Evolutionary conservation across 1,140 invertebrate species (phyloP), one percentile per base, ranked within the genome.

Genomic region (Saxidomus purpurata): DNA sequence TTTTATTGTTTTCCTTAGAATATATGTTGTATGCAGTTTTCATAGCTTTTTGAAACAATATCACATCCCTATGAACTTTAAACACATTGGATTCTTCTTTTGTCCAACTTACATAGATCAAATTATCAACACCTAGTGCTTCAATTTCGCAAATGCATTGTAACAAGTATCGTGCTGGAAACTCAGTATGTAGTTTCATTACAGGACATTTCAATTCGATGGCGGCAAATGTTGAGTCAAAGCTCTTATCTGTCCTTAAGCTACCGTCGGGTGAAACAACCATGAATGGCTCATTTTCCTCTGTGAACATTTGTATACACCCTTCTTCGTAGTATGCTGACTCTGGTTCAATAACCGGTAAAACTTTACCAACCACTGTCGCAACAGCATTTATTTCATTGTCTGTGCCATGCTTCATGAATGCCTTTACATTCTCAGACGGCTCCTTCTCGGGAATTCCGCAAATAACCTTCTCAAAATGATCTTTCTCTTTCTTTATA

Each of bases 391-490:
- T 89, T 67, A 40, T 71, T 67, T 80, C 81, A 55, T 71, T 88
- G 69, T 67, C 74, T 40, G 8, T 52, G 49, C 22, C 71, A 74
- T 69, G 47, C 43, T 84, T 3, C 77, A 91, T 91, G 11, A 67
- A 55, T 0, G 38, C 4, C 71, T 82, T 69, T 31, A 49, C n/a
- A 22, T 69, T 22, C 34, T 36, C 34, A 8, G 77, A 69, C 13
- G 63, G 34, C 67, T 91, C 82, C 25, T 77, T 49, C 28, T 82
- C 74, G 15, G 79, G 52, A 15, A 87, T n/a, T 38, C 59, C 63
- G 49, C 90, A 89, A 47, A 87, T 31, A 36, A 82, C 85, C 34
- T 67, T 82, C 87, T 91, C 87, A 40, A 89, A 89, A 74, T 89
- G 82, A 31, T 89, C 49, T 25, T 71, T 86, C 67, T 82, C 47